Evolutionary conservation across 35 echinoderm and acorn worm genomes (phyloP), one percentile per base, ranked within the genome.

Genomic region (Diadema setosum): DNA sequence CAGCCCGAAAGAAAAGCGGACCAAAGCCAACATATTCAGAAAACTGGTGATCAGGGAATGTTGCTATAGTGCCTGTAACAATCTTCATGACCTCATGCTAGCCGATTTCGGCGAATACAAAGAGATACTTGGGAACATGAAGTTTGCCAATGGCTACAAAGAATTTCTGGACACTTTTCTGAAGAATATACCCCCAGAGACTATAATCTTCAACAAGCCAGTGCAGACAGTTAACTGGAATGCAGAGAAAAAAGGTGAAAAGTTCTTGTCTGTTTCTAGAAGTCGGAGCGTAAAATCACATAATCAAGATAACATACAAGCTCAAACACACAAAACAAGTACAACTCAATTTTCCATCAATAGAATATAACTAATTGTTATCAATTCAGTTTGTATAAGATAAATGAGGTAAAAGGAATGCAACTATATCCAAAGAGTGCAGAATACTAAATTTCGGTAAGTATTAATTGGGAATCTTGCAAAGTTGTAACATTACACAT

Each of bases 51-150:
- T 65, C 49, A 43, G 29, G 11, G 83, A 42, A 65, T 86, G 83
- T 24, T 44, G 59, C 39, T 86, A 86, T 35, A 86, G 49, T 46
- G 83, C 35, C 58, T 86, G 83, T 43, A 64, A 69, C 60, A n/a
- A 40, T 29, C 31, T 86, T 11, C 23, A 46, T 29, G 60, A 86
- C 59, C 35, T 86, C 30, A 86, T 86, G 83, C 83, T 86, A 30
- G 15, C 40, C 17, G 83, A 86, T 64, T 42, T 65, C 45, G 83
- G 83, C 0, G 83, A 86, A 61, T 86, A 86, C 60, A 17, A 45
- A 33, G 83, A 86, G 59, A 23, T 86, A n/a, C 23, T 27, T 11
- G 83, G 83, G 20, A 29, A 67, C 33, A n/a, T 39, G 5, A 78
- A 34, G 73, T 78, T 78, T 17, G 40, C 33, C 37, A 41, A 78